Evolutionary conservation across 92 coral and sea anemone genomes (phyloP).

Genomic region (Palythoa grandiflora): DNA sequence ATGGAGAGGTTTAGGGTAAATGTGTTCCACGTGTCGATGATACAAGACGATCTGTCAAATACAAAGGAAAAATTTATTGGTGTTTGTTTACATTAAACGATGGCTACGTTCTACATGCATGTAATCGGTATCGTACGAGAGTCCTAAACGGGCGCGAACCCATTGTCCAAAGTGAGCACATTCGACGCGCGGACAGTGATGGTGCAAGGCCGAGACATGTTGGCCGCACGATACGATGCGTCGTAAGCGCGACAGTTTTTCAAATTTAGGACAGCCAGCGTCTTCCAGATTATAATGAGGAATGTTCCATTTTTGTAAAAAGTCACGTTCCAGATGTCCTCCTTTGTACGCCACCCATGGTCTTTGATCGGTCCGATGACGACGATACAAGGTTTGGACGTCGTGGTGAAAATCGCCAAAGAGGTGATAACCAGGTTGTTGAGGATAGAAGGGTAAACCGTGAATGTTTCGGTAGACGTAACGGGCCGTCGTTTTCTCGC

Average conservation of each 20-base stretch:
- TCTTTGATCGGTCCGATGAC: not conserved
- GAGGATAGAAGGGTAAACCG: constrained; percentile 14
- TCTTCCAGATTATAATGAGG: constrained; percentile 2
- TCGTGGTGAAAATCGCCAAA: not conserved
- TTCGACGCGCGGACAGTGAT: constrained; percentile 26
- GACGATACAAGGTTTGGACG: not conserved
- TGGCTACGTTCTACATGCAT: too few relatives aligned
- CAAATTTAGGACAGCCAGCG: constrained; percentile 22
- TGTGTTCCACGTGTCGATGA: too few relatives aligned
- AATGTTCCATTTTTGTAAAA: not conserved
- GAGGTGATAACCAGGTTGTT: not conserved
- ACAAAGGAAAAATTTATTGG: too few relatives aligned
- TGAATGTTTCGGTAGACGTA: constrained; percentile 1
- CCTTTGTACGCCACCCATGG: not conserved
- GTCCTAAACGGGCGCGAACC: not conserved
- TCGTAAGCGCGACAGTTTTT: not conserved
- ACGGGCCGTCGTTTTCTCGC: not conserved
- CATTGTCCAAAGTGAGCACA: constrained; percentile 29
- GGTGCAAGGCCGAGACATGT: not conserved
- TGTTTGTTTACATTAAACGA: too few relatives aligned
- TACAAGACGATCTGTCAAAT: too few relatives aligned
- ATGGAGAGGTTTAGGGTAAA: too few relatives aligned
- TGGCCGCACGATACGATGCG: constrained; percentile 1
- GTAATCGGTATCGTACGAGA: not conserved
- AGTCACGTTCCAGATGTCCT: not conserved